phyloP scores from a whole-genome alignment of 2,113 vertebrate species.

The Gadus chalcogrammus region DNA sequence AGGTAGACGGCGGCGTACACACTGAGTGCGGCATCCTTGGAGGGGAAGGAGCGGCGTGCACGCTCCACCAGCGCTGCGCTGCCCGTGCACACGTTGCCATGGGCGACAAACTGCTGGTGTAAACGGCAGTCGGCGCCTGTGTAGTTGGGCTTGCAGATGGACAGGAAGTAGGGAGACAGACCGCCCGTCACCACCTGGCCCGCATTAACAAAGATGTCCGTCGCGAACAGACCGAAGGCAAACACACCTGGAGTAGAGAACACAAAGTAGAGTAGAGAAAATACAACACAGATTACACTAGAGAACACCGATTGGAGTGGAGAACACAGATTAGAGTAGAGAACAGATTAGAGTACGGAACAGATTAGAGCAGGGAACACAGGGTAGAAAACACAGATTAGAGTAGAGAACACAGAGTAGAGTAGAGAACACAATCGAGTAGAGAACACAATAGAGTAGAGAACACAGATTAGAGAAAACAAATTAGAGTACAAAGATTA shows the following conservation, averaged over 20 bases:
- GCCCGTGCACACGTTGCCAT: constrained; percentile 92
- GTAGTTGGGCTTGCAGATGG: constrained; percentile 96
- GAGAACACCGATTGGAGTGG: neutral
- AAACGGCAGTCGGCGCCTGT: constrained; percentile 85
- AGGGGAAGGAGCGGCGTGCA: constrained; percentile 93
- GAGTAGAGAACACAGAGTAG: neutral
- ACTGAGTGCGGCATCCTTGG: constrained; percentile 95
- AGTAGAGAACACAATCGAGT: neutral
- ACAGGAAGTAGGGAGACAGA: constrained; percentile 93
- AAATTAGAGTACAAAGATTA: neutral
- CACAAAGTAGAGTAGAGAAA: neutral
- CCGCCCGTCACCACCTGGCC: constrained; percentile 96
- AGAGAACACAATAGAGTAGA: neutral
- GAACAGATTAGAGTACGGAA: neutral
- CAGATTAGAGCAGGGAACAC: too few relatives aligned
- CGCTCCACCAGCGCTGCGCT: constrained; percentile 83
- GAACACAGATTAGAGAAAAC: neutral
- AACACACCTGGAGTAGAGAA: constrained; percentile 82
- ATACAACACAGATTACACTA: neutral
- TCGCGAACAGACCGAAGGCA: constrained; percentile 96
- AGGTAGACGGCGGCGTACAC: constrained; percentile 96
- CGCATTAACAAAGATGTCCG: constrained; percentile 97
- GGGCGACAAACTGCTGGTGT: constrained; percentile 87
- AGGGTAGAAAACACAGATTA: neutral
- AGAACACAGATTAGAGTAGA: neutral